A percentile compares a stretch with the other conserved stretches of the same genome.
Evolutionary conservation across 1,140 invertebrate species (phyloP).

Genomic region (Drosophila lacteicornis): DNA sequence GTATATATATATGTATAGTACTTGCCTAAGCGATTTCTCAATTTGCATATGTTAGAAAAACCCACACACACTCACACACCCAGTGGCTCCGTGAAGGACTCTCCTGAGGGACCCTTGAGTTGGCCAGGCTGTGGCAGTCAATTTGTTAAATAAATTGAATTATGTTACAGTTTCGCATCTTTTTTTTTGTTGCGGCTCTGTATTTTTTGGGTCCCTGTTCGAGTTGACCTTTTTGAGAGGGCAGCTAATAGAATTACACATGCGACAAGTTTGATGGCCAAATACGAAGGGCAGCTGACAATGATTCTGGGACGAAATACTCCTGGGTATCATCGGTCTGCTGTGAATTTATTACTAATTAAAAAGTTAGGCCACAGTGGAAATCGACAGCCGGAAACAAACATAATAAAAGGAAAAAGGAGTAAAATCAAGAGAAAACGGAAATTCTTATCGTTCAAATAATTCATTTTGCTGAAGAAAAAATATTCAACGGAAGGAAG

Average conservation of each 20-base stretch:
- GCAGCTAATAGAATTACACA: conserved; percentile 62
- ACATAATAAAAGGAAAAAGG: not conserved
- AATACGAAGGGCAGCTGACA: conserved; percentile 13
- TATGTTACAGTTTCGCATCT: conserved; percentile 57
- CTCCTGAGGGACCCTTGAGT: conserved; percentile 41
- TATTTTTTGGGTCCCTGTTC: conserved; percentile 33
- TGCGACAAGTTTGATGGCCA: conserved; percentile 57
- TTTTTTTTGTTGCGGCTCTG: not conserved
- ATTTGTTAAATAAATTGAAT: conserved; percentile 83
- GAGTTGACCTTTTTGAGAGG: conserved; percentile 46
- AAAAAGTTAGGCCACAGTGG: conserved; percentile 12
- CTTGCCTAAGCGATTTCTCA: conserved; percentile 74
- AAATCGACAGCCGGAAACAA: conserved; percentile 17
- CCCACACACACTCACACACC: conserved; percentile 9
- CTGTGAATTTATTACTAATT: conserved; percentile 32
- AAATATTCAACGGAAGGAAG: conserved; percentile 35
- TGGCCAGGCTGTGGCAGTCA: conserved; percentile 69
- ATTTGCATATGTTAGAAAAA: conserved; percentile 71
- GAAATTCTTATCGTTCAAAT: conserved; percentile 43
- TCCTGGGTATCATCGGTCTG: conserved; percentile 5
- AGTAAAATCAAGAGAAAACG: conserved; percentile 17
- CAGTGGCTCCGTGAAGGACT: conserved; percentile 11
- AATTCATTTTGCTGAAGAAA: conserved; percentile 40
- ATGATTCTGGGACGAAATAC: conserved; percentile 2
- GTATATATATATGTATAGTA: conserved; percentile 1